A percentile compares a stretch with the other conserved stretches of the same genome.
Evolutionary conservation across 2,888 invertebrate genomes (phyloP).

Genomic region (Apamea monoglypha): DNA sequence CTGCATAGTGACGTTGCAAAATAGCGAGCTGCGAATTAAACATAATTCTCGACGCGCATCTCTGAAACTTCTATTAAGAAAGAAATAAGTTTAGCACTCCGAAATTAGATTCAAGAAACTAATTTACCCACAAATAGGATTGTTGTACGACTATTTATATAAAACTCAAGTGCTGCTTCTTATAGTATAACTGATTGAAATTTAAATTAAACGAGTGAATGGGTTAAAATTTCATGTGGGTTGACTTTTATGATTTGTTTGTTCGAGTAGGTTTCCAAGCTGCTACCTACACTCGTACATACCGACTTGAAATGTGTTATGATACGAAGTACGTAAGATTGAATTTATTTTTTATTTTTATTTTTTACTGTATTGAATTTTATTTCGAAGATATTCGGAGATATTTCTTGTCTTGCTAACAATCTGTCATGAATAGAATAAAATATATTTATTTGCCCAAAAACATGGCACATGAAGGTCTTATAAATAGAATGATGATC

Average conservation of each 20-base stretch:
- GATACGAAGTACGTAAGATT: background rate
- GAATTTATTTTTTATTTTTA: too few relatives aligned
- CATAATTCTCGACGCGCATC: slow-evolving; percentile 51
- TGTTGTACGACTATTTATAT: slow-evolving; percentile 38
- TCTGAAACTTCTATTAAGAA: slow-evolving; percentile 61
- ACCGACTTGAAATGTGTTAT: background rate
- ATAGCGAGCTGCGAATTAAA: slow-evolving; percentile 47
- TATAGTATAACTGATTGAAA: slow-evolving; percentile 39
- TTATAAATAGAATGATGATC: too few relatives aligned
- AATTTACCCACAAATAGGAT: slow-evolving; percentile 63
- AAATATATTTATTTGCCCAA: too few relatives aligned
- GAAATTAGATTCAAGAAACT: slow-evolving; percentile 66
- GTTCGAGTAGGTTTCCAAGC: background rate
- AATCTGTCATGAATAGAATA: background rate
- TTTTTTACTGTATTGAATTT: too few relatives aligned
- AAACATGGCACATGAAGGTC: too few relatives aligned
- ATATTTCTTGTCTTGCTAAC: background rate
- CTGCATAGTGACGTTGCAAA: slow-evolving; percentile 25
- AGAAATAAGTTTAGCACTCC: slow-evolving; percentile 62
- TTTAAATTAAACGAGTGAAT: slow-evolving; percentile 21
- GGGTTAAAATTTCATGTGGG: background rate
- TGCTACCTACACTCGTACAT: background rate
- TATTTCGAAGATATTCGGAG: background rate
- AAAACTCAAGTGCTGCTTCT: slow-evolving; percentile 39
- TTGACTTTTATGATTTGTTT: background rate